These are phyloP conservation scores for Chelonia mydas DNA, from an alignment of 2,797 vertebrate genomes.

Conservation along the genomic window DNA sequence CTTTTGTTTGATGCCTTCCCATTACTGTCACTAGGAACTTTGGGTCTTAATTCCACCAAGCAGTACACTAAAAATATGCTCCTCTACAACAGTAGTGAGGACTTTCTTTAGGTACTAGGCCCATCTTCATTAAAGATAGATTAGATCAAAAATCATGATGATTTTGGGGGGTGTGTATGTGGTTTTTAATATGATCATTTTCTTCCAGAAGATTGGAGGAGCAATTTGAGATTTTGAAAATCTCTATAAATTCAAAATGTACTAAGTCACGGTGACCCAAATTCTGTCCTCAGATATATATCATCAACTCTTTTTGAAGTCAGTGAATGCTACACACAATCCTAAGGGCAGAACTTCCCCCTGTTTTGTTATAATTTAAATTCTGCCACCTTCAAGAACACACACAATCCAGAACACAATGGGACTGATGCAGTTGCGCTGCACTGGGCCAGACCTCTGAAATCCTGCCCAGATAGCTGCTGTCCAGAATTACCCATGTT, in stretches of 20 bases:
- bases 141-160: no score
- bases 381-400: background rate
- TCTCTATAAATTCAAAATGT: background rate
- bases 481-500: background rate
- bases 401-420: background rate
- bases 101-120: no score
- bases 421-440: background rate
- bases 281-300: background rate
- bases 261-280: background rate
- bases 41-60: no score
- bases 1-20: no score
- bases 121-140: no score
- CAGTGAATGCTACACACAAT: background rate
- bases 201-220: no score
- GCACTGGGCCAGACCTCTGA: background rate
- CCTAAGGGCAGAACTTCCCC: background rate
- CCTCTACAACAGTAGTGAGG: no score
- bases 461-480: background rate
- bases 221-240: background rate
- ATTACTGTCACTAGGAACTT: no score
- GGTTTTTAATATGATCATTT: no score
- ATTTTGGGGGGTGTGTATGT: no score
- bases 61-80: no score
- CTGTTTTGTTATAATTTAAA: background rate
- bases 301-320: background rate